Percentiles rank a stretch among this genome's conserved stretches.
Evolutionary conservation across 2,113 vertebrate species (phyloP).

Genomic region (Neomonachus schauinslandi): DNA sequence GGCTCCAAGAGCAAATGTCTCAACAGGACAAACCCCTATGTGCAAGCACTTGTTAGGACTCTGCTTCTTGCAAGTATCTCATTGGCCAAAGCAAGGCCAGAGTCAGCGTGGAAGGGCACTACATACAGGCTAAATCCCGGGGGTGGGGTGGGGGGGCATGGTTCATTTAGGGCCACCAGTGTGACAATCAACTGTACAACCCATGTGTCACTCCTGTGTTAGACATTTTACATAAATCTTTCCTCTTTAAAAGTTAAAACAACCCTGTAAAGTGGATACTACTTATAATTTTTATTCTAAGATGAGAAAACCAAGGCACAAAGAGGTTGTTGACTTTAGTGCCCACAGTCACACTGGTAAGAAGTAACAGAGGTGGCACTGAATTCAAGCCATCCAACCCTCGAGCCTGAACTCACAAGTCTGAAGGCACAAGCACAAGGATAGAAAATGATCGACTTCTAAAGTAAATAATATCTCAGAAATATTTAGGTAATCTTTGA

Average conservation of each 20-base stretch:
- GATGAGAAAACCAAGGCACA: background rate
- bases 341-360: background rate
- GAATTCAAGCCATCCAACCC: background rate
- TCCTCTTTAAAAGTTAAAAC: background rate
- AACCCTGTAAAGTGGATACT: background rate
- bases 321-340: background rate
- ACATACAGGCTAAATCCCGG: background rate
- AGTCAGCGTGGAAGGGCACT: background rate
- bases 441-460: background rate
- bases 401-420: background rate
- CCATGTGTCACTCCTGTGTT: background rate
- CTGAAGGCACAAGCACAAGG: background rate
- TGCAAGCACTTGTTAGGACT: background rate
- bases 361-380: background rate
- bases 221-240: background rate
- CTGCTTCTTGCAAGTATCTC: background rate
- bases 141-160: accelerated
- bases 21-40: background rate
- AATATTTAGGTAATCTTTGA: background rate
- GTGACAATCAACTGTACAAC: background rate
- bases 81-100: background rate
- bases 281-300: slow-evolving; percentile 26
- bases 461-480: background rate
- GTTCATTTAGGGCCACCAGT: background rate
- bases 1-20: background rate